Conservation (phyloP, 1,140 invertebrate genomes). For the Eulimnadia texana region DNA sequence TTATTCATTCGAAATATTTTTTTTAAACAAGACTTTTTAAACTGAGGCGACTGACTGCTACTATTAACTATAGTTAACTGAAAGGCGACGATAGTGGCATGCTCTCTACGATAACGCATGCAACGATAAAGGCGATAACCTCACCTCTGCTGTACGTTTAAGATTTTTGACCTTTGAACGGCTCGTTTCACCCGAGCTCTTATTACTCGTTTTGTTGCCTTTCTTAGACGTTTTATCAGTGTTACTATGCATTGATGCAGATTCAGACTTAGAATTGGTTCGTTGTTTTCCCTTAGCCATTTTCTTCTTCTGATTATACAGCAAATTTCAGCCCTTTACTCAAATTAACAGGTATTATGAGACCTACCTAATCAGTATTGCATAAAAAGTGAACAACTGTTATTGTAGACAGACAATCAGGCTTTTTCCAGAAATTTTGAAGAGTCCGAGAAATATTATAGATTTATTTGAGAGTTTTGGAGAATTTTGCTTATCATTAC, state of each 20-base stretch:
- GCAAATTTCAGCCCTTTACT: background rate
- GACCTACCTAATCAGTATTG: background rate
- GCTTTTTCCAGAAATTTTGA: no score
- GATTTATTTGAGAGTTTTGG: no score
- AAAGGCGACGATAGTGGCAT: background rate
- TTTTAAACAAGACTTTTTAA: background rate
- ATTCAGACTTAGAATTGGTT: background rate
- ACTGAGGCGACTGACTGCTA: background rate
- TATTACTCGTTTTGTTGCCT: background rate
- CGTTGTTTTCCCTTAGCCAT: background rate
- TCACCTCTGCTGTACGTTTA: background rate
- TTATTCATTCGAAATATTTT: no score
- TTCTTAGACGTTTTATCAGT: background rate
- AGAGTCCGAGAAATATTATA: no score
- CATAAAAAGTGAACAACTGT: no score
- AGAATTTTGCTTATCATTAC: no score
- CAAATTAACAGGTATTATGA: background rate
- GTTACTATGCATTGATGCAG: background rate
- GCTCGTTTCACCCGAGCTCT: background rate
- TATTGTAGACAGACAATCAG: no score
- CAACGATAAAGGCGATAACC: background rate
- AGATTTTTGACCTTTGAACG: background rate
- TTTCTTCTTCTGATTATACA: background rate
- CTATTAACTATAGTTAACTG: background rate
- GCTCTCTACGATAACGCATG: background rate